Conservation (phyloP, 2,797 vertebrate species). For the Cirrhinus molitorella region DNA sequence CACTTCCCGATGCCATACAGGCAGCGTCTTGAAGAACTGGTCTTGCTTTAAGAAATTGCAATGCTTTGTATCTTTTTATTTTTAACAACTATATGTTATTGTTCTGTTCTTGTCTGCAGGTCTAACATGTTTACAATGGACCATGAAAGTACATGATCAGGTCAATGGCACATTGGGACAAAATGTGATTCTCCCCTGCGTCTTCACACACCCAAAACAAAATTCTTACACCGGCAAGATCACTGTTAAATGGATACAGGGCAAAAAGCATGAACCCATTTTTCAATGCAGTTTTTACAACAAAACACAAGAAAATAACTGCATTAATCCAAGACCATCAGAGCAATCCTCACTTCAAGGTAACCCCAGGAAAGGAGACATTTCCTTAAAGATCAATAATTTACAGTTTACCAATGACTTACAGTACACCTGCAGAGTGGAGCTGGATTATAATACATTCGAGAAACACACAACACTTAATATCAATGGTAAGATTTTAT, state of each 20-base stretch:
- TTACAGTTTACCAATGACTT: conserved; percentile 33
- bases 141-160: conserved; percentile 1
- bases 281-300: conserved; percentile 35
- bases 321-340: background rate
- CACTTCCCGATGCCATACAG: background rate
- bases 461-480: conserved; percentile 8
- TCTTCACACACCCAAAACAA: conserved; percentile 56
- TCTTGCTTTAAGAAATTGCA: background rate
- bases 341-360: conserved; percentile 31
- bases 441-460: conserved; percentile 19
- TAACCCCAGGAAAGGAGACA: conserved; percentile 32
- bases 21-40: background rate
- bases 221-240: conserved; percentile 37
- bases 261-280: background rate
- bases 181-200: conserved; percentile 43
- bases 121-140: conserved; percentile 2
- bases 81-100: background rate
- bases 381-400: conserved; percentile 49
- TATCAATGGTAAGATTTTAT: conserved; percentile 39
- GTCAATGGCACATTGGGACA: conserved; percentile 30
- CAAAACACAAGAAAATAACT: background rate
- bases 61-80: background rate
- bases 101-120: conserved; percentile 14
- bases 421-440: conserved; percentile 51
- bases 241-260: conserved; percentile 36